Evolutionary conservation across 2,797 vertebrate genomes (phyloP), one percentile per base, ranked within the genome.

Genomic region (Schizopygopsis malacanthus): DNA sequence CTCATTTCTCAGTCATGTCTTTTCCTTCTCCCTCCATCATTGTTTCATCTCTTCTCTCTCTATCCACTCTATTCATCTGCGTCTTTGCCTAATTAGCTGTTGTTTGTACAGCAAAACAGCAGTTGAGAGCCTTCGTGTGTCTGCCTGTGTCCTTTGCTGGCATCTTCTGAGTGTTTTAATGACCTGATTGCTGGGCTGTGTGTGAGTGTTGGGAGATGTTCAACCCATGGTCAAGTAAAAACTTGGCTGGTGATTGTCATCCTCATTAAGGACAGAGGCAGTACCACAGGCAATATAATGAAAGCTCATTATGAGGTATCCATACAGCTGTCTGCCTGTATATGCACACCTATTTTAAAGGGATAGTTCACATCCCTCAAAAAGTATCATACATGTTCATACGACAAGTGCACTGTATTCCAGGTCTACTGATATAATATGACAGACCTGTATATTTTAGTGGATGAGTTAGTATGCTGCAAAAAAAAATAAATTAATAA

Each of bases 41-140:
- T 80, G 28, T 65, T 83, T 78, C 25, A 37, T 76, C 81, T 56
- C 86, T 73, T 84, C 63, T 67, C 72, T 87, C 67, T 87, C 52
- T 56, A 63, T 79, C 47, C 67, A 56, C 45, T 82, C 82, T 54
- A 22, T 43, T 82, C 61, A 37, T 76, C 33, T 81, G 41, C 25
- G 56, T 69, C 63, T 87, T 89, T 85, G 81, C 76, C 80, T 83
- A 87, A 83, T 87, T 88, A 77, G 82, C 83, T 16, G 67, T 83
- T 88, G 87, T 84, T 88, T 88, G 63, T 85, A 81, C 85, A 83
- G 82, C 79, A 81, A 80, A 59, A 75, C 63, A 75, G 80, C 82
- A 33, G 73, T 77, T 33, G 22, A 80, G 77, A 65, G 70, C 73
- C 47, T 70, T 39, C 65, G 63, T 65, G 52, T n/a, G 4, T 67